Percentiles rank a stretch among this genome's conserved stretches.
Evolutionary conservation across 2,888 invertebrate genomes (phyloP).

Genomic region (Melanchra persicariae): DNA sequence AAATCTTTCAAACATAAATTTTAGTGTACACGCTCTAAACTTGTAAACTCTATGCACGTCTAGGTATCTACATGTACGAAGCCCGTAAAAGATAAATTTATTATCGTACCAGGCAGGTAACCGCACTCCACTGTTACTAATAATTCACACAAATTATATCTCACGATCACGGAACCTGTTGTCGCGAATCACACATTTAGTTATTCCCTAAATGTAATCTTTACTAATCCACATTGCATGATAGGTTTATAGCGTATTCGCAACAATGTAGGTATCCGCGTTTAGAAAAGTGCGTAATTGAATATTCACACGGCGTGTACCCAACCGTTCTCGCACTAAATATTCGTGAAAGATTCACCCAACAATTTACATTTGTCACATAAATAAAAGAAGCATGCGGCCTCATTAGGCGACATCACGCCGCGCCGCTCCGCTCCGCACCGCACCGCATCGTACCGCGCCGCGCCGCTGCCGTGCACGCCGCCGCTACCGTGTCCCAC

Average conservation of each 20-base stretch:
- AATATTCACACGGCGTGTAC: constrained; percentile 79
- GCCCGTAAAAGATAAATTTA: constrained; percentile 82
- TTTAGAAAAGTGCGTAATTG: constrained; percentile 81
- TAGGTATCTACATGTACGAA: constrained; percentile 76
- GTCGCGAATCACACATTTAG: constrained; percentile 64
- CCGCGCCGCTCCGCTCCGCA: constrained; percentile 58
- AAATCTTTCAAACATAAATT: constrained; percentile 90
- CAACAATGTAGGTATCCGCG: constrained; percentile 70
- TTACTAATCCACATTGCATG: constrained; percentile 72
- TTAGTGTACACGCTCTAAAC: constrained; percentile 88
- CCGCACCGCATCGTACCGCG: constrained; percentile 55
- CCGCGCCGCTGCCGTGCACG: constrained; percentile 58
- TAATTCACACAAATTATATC: constrained; percentile 73
- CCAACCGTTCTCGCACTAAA: constrained; percentile 78
- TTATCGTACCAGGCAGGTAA: constrained; percentile 70
- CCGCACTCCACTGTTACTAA: constrained; percentile 70
- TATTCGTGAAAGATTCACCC: constrained; percentile 83
- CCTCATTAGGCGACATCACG: constrained; percentile 84
- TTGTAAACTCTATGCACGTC: constrained; percentile 87
- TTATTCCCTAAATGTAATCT: constrained; percentile 70
- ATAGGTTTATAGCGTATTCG: constrained; percentile 76
- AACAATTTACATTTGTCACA: constrained; percentile 88
- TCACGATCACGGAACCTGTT: constrained; percentile 65
- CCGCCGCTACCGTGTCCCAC: constrained; percentile 73
- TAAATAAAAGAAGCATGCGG: constrained; percentile 87